phyloP scores from a whole-genome alignment of 1,140 invertebrate genomes.

The Drosophila lini region DNA sequence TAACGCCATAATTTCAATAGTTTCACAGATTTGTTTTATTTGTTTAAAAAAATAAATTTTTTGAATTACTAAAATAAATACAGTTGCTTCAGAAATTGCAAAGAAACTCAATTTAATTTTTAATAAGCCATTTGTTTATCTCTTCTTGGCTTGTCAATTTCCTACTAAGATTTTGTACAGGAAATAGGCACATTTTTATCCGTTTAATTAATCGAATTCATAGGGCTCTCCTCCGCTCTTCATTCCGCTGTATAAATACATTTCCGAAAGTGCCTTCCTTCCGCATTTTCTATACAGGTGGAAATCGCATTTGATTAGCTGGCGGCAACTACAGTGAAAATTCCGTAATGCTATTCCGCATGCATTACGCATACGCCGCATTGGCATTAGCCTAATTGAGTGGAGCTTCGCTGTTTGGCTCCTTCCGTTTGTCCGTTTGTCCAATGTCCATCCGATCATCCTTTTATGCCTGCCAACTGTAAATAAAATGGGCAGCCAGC shows the following conservation, averaged over 20 bases:
- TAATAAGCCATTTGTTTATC: neutral
- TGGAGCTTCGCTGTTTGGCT: slow-evolving; percentile 47
- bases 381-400: slow-evolving; percentile 76
- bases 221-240: neutral
- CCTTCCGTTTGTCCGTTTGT: neutral
- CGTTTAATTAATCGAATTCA: slow-evolving; percentile 33
- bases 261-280: slow-evolving; percentile 30
- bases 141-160: neutral
- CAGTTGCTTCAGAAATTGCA: neutral
- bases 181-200: slow-evolving; percentile 25
- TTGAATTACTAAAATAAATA: neutral
- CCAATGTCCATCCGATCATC: slow-evolving; percentile 62
- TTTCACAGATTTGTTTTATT: neutral
- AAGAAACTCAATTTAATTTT: neutral
- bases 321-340: slow-evolving; percentile 30
- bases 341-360: slow-evolving; percentile 15
- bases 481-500: slow-evolving; percentile 77
- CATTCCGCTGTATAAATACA: slow-evolving; percentile 24
- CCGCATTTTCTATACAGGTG: slow-evolving; percentile 37
- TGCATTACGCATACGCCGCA: slow-evolving; percentile 66
- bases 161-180: slow-evolving; percentile 3
- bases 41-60: neutral
- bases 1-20: neutral
- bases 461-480: slow-evolving; percentile 72
- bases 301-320: slow-evolving; percentile 53